Evolutionary conservation across 2,113 vertebrate species (phyloP), one percentile per base, ranked within the genome.

Genomic region (Kryptolebias marmoratus): DNA sequence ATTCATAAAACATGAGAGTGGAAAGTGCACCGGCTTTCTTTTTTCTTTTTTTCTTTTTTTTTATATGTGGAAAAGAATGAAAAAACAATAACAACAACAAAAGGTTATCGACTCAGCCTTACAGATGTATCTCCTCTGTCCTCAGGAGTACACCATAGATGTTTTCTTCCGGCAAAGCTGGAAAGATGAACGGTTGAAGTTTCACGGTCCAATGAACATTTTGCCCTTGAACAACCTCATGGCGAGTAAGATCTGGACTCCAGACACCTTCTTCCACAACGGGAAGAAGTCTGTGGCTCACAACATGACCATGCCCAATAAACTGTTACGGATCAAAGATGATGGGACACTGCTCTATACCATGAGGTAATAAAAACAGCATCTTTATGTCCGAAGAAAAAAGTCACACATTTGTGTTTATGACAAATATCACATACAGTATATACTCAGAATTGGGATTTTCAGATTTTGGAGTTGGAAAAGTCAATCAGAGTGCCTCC

Each of bases 181-280:
- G 98, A 97, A 97, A 89, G 98, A 99, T 50, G 98, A 99, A 75
- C 93, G 98, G 67, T 91, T 99, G 83, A 98, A 94, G 73, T 99
- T 99, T 84, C 93, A 96, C 27, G 98, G 98, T 12, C 98, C 98
- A 1, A 99, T 98, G 98, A 97, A 98, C 36, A 98, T 98, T 76
- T 93, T 99, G 73, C 95, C 97, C 56, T 90, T 99, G 79, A 99
- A 99, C 92, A 99, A 99, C 87, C 92, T 99, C 90, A 99, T 99
- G 98, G 98, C 98, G 62, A 99, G 97, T 93, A 99, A 99, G 91
- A 99, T 99, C 87, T 99, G 98, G 97, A 99, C 98, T 32, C 98
- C 98, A 31, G 98, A 99, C 83, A 99, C 98, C 11, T 99, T 99
- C 92, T 99, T 99, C 91, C 97, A 99, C 82, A 99, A 99, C 45